phyloP scores from a whole-genome alignment of 2,888 invertebrate genomes.

The Drosophila phalerata region DNA sequence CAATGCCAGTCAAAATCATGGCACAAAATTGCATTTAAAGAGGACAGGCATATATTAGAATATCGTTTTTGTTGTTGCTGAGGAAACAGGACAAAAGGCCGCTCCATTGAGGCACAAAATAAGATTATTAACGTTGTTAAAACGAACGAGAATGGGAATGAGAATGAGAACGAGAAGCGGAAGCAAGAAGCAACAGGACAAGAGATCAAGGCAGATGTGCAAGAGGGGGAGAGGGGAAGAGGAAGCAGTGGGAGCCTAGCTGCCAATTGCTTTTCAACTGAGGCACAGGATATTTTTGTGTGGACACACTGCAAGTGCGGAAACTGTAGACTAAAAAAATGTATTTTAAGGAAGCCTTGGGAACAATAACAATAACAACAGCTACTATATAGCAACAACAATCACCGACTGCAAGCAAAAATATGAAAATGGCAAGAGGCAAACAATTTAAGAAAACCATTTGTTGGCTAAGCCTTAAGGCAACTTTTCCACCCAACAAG shows the following conservation, averaged over 20 bases:
- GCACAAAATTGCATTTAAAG: conserved; percentile 56
- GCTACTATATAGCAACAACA: conserved; percentile 30
- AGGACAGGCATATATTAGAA: conserved; percentile 51
- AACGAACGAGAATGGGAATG: conserved; percentile 68
- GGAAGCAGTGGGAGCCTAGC: neutral
- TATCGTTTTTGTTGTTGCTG: conserved; percentile 29
- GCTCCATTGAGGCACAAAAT: conserved; percentile 75
- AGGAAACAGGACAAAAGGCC: conserved; percentile 42
- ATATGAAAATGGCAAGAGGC: conserved; percentile 65
- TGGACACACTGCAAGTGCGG: conserved; percentile 51
- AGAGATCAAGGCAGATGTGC: neutral
- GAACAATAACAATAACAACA: conserved; percentile 41
- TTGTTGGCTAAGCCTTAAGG: conserved; percentile 65
- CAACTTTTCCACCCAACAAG: neutral
- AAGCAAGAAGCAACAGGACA: conserved; percentile 48
- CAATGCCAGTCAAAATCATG: conserved; percentile 8
- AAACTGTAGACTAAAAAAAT: conserved; percentile 74
- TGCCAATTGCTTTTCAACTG: conserved; percentile 55
- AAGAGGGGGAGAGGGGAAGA: too few relatives aligned
- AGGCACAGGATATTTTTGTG: conserved; percentile 33
- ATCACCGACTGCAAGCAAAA: conserved; percentile 46
- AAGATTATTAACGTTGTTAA: conserved; percentile 79
- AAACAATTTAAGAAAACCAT: conserved; percentile 79
- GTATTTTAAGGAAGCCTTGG: conserved; percentile 59
- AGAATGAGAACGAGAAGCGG: conserved; percentile 57